Evolutionary conservation across 2,888 invertebrate genomes (phyloP).

Genomic region (Lasioglossum oenotherae): DNA sequence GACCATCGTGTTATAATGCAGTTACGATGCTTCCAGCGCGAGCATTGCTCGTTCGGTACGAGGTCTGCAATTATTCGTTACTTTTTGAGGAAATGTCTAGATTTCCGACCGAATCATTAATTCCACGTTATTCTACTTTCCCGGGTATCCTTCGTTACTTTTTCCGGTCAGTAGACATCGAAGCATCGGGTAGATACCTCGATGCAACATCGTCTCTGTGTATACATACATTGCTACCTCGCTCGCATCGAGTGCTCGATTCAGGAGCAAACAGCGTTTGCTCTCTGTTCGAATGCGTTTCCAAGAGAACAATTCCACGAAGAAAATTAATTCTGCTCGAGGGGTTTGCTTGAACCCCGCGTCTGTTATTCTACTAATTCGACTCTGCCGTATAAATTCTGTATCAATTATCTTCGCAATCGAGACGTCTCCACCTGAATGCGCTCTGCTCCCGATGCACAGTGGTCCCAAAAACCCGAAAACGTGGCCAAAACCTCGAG

Average conservation of each 20-base stretch:
- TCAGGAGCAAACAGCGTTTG: background rate
- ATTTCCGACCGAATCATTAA: background rate
- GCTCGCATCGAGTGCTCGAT: background rate
- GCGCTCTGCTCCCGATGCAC: background rate
- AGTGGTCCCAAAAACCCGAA: too few relatives aligned
- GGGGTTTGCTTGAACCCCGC: background rate
- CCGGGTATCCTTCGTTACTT: background rate
- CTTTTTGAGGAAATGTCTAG: background rate
- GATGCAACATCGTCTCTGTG: background rate
- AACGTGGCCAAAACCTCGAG: too few relatives aligned
- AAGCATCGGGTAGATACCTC: background rate
- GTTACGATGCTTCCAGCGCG: background rate
- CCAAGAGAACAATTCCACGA: background rate
- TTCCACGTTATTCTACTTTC: constrained; percentile 5
- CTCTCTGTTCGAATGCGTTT: background rate
- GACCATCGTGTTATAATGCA: background rate
- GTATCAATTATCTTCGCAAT: background rate
- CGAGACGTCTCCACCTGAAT: background rate
- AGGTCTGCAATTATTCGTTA: background rate
- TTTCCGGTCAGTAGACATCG: background rate
- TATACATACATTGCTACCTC: background rate
- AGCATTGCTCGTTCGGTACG: background rate
- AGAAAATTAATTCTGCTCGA: background rate
- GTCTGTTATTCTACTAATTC: background rate
- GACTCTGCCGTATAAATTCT: background rate